Evolutionary conservation across 2,797 vertebrate genomes (phyloP).

Genomic region (Pipistrellus pygmaeus): DNA sequence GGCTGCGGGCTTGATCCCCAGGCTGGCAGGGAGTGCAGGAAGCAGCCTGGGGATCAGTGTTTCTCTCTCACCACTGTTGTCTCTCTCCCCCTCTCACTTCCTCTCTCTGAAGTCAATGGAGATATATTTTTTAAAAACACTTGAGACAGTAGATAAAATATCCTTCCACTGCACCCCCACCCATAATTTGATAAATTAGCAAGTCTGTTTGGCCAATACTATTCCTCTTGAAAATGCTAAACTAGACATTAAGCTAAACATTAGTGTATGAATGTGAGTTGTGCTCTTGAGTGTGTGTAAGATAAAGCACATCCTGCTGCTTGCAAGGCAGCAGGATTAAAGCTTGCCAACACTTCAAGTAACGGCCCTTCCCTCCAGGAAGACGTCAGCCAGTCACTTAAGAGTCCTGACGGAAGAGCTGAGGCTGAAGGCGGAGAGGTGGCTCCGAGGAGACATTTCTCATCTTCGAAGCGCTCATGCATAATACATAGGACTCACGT

Average conservation of each 20-base stretch:
- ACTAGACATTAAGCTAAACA: neutral
- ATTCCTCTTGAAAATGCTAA: neutral
- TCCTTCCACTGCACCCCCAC: too few relatives aligned
- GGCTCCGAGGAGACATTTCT: neutral
- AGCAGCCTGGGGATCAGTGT: too few relatives aligned
- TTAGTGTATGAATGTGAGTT: neutral
- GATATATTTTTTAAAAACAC: neutral
- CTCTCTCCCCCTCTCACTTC: too few relatives aligned
- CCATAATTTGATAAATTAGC: neutral
- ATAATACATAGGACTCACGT: neutral
- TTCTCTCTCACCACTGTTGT: too few relatives aligned
- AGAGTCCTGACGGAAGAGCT: slow-evolving; percentile 15
- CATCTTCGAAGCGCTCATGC: slow-evolving; percentile 9
- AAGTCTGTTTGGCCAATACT: neutral
- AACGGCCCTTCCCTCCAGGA: neutral
- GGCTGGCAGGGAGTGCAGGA: too few relatives aligned
- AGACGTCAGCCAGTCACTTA: neutral
- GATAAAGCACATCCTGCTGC: neutral
- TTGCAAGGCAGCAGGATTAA: neutral
- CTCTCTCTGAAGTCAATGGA: too few relatives aligned
- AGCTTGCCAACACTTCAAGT: neutral
- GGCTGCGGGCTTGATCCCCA: too few relatives aligned
- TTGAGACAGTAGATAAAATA: neutral
- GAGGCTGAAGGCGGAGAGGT: neutral
- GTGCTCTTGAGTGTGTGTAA: neutral